A percentile compares a stretch with the other conserved stretches of the same genome.
Conservation (phyloP, 2,113 vertebrate genomes). For the Callopanchax toddi region DNA sequence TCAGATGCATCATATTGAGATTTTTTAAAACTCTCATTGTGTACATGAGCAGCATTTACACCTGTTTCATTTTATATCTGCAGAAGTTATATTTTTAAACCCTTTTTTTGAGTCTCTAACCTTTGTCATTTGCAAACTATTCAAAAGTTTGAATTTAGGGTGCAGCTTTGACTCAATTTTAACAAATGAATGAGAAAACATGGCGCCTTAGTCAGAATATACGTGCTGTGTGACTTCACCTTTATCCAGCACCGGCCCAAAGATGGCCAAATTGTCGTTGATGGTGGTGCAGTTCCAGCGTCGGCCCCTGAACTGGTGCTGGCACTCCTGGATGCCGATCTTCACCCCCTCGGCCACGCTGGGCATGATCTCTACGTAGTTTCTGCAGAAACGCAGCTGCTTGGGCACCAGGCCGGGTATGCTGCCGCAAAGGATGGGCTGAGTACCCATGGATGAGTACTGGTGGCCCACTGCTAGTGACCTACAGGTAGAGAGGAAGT, state of each 20-base stretch:
- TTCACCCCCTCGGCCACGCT: constrained; percentile 95
- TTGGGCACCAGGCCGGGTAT: constrained; percentile 97
- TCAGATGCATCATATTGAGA: too few relatives aligned
- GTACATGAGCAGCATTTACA: too few relatives aligned
- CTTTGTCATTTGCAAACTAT: too few relatives aligned
- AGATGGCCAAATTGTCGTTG: constrained; percentile 93
- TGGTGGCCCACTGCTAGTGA: constrained; percentile 94
- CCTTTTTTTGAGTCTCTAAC: too few relatives aligned
- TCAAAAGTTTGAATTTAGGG: too few relatives aligned
- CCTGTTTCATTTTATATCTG: too few relatives aligned
- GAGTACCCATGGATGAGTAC: constrained; percentile 89
- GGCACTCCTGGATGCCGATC: constrained; percentile 95
- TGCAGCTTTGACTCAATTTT: too few relatives aligned
- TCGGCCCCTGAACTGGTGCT: constrained; percentile 95
- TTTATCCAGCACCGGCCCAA: constrained; percentile 96
- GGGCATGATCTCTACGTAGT: constrained; percentile 98
- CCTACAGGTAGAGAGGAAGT: constrained; percentile 73
- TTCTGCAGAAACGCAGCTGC: constrained; percentile 96
- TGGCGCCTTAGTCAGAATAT: neutral
- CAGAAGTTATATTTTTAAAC: too few relatives aligned
- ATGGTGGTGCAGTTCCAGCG: constrained; percentile 98
- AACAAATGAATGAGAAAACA: too few relatives aligned
- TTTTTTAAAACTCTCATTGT: too few relatives aligned
- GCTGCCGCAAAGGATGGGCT: constrained; percentile 92
- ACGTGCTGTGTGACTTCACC: constrained; percentile 73